Evolutionary conservation across 2,888 invertebrate genomes (phyloP), one percentile per base, ranked within the genome.

Genomic region (Oscheius sp.): DNA sequence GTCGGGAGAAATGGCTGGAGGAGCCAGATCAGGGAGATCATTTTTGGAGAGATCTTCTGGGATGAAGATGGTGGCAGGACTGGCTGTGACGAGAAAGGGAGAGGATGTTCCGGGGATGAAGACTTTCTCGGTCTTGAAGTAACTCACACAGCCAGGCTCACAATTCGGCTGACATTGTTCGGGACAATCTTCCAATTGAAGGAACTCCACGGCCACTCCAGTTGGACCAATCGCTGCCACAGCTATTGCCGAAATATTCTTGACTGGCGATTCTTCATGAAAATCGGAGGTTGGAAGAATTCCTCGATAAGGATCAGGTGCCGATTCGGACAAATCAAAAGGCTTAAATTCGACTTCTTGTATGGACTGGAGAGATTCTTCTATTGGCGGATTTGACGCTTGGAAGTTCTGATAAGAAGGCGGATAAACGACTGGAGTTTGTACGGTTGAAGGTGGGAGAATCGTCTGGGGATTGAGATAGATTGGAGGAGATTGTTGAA

Each of bases 81-180:
- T 42, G 42, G 42, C 3, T 3, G 42, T n/a, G 42, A 42, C 4
- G 3, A 3, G 42, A 42, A 42, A 42, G 34, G 23, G 58, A 57
- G 37, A 29, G n/a, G 52, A 20, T 20, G 52, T 52, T 52, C 17
- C n/a, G 23, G 52, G 52, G 25, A 52, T 2, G 33, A 23, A 57
- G 12, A 48, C 23, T 25, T 12, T 48, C 25, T 48, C 48, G 5
- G 20, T 12, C 12, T 23, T 17, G 5, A 17, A 48, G 1, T 48
- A 48, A 48, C 23, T n/a, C 17, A 37, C 50, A 52, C 65, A 65
- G 6, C 8, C 50, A n/a, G 65, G 65, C n/a, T 65, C 37, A 52
- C 65, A 65, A 20, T 33, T 65, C 6, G 50, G 29, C 15, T 8
- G 52, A 31, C 65, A 65, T 25, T 63, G 17, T 20, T 42, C 46